phyloP scores from a whole-genome alignment of 2,113 vertebrate genomes.

The Apteryx owenii region DNA sequence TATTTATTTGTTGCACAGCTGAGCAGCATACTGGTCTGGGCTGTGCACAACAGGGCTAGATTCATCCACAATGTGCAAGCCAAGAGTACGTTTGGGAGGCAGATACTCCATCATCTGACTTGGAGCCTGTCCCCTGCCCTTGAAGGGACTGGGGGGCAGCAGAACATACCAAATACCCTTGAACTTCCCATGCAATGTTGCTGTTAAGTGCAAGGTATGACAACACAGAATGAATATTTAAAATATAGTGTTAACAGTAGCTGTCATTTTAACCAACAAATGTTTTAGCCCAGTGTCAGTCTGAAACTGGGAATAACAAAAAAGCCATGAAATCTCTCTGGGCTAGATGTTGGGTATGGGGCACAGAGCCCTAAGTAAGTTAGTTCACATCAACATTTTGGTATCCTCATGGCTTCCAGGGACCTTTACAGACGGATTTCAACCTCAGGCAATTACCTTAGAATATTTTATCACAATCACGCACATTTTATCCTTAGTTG shows the following conservation, averaged over 20 bases:
- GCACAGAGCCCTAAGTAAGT: background rate
- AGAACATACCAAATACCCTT: background rate
- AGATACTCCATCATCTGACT: background rate
- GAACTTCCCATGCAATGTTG: background rate
- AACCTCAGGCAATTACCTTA: background rate
- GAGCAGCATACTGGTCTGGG: background rate
- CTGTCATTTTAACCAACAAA: background rate
- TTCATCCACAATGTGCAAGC: background rate
- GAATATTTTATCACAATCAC: background rate
- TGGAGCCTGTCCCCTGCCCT: background rate
- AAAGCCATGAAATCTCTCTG: background rate
- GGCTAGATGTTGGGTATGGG: background rate
- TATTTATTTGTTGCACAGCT: background rate
- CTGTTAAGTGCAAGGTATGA: background rate
- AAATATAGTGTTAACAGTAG: background rate
- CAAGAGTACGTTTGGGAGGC: background rate
- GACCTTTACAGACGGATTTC: background rate
- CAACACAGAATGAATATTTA: background rate
- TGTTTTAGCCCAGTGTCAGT: background rate
- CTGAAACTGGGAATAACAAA: background rate
- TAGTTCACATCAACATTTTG: background rate
- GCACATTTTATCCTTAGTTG: background rate
- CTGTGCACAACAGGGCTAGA: background rate
- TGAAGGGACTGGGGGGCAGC: background rate
- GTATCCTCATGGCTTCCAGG: background rate